phyloP scores from a whole-genome alignment of 2,797 vertebrate genomes.

The Peromyscus aztecus region DNA sequence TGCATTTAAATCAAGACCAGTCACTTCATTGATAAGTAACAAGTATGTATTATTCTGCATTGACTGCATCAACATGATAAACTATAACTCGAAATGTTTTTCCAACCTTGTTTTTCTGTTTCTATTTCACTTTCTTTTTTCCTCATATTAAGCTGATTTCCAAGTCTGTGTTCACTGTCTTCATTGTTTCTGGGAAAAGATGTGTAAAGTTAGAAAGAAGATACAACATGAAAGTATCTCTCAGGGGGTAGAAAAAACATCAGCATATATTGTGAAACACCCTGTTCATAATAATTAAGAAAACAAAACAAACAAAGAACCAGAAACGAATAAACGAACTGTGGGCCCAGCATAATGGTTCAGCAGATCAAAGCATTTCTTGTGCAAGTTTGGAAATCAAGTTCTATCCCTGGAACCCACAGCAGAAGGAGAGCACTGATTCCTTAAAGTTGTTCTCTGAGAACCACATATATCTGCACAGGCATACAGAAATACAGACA shows the following conservation, averaged over 20 bases:
- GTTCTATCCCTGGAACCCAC: neutral
- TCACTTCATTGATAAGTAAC: neutral
- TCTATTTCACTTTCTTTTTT: neutral
- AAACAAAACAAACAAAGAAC: neutral
- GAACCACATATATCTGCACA: neutral
- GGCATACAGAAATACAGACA: fast-evolving
- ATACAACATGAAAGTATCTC: neutral
- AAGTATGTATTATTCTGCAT: neutral
- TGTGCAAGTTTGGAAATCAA: neutral
- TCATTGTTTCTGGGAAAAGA: neutral
- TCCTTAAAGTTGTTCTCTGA: neutral
- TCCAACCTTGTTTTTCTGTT: neutral
- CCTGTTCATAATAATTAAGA: neutral
- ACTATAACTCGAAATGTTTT: neutral
- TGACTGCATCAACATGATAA: neutral
- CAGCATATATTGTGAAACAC: neutral
- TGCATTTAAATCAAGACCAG: neutral
- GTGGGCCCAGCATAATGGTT: neutral
- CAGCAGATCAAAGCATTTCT: neutral
- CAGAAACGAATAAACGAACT: neutral
- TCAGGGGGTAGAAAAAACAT: neutral
- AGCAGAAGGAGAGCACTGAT: neutral
- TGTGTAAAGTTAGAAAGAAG: neutral
- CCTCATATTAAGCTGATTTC: neutral
- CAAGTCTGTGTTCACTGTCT: neutral